Evolutionary conservation across 23 tunicate genomes (phyloP).

Genomic region (Trididemnum nubilum): DNA sequence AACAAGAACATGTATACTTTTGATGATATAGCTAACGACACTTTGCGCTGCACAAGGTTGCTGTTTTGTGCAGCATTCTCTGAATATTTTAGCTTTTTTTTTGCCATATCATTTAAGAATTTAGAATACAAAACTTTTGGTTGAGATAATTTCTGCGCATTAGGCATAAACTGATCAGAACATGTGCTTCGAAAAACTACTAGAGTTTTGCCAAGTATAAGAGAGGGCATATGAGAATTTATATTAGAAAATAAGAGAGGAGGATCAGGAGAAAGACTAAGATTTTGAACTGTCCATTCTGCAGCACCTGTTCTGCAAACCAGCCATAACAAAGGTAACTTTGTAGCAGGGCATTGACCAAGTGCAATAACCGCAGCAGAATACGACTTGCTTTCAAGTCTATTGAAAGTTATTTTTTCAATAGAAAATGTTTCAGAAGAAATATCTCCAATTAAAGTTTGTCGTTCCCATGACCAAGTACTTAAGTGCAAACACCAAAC

Average conservation of each 20-base stretch:
- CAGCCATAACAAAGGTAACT: not conserved
- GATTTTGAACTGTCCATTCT: conserved; percentile 33
- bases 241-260: not conserved
- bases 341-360: not conserved
- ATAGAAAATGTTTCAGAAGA: conserved; percentile 19
- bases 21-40: not conserved
- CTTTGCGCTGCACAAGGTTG: not conserved
- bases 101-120: not conserved
- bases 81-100: not conserved
- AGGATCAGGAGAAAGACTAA: not conserved
- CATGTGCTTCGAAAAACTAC: conserved; percentile 14
- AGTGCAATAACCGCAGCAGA: conserved; percentile 27
- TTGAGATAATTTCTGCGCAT: not conserved
- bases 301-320: conserved; percentile 19
- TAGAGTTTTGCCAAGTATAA: conserved; percentile 21
- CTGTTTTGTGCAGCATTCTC: not conserved
- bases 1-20: conserved; percentile 35
- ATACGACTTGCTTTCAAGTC: conserved; percentile 20
- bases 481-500: conserved; percentile 67
- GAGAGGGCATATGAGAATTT: not conserved
- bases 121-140: not conserved
- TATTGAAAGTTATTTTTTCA: not conserved
- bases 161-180: conserved; percentile 14
- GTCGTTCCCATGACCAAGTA: conserved; percentile 61
- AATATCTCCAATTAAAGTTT: conserved; percentile 36